phyloP scores from a whole-genome alignment of 2,797 vertebrate species.

The Oreonectes daqikongensis region DNA sequence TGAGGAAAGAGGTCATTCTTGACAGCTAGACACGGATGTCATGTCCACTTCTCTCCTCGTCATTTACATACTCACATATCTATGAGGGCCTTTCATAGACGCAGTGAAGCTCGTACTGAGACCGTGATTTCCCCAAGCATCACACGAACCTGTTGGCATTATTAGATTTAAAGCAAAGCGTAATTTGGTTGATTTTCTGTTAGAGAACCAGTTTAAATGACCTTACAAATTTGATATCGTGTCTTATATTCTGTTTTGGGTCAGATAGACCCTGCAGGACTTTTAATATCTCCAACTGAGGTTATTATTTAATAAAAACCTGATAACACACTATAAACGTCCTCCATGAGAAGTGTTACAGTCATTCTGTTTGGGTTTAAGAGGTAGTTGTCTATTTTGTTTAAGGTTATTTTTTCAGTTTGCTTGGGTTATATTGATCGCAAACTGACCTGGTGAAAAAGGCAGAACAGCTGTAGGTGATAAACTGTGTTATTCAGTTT shows the following conservation, averaged over 20 bases:
- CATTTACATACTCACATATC: neutral
- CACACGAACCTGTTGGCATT: neutral
- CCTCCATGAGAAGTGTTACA: no score
- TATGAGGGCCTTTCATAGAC: neutral
- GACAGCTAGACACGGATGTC: constrained; percentile 1
- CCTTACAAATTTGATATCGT: neutral
- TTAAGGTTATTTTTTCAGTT: no score
- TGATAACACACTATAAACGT: no score
- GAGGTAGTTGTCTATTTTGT: no score
- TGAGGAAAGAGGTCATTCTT: constrained; percentile 5
- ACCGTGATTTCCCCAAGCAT: neutral
- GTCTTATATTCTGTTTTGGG: neutral
- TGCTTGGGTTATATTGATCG: no score
- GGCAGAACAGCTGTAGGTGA: no score
- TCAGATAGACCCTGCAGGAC: neutral
- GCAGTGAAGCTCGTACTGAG: neutral
- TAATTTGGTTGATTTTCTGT: neutral
- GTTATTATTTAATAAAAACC: no score
- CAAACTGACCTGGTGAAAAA: no score
- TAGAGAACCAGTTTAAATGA: neutral
- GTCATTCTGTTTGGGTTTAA: no score
- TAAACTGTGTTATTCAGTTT: no score
- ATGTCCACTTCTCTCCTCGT: neutral
- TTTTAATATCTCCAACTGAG: neutral
- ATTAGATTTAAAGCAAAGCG: neutral